Evolutionary conservation across 1,140 invertebrate genomes (phyloP), one percentile per base, ranked within the genome.

Genomic region (Dendroctonus ponderosae): DNA sequence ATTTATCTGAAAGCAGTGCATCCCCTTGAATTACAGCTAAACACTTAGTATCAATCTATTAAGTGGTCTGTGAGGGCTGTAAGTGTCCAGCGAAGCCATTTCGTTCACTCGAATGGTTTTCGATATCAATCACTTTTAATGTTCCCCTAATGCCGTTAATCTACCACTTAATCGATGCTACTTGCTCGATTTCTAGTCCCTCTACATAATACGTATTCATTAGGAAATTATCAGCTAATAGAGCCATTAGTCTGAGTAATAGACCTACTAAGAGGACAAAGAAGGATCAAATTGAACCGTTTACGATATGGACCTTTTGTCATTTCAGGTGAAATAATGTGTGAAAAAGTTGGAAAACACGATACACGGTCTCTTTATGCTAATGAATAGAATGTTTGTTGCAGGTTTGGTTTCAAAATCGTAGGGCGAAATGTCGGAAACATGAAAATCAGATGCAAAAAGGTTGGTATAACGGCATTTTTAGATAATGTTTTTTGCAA

Each of bases 391-490:
- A 41, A n/a, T 46, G n/a, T 11, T 72, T 83, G 26, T 26, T 85
- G 43, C 81, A 93, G 91, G 93, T 95, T 63, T 98, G 95, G 95
- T 97, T 97, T 81, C 94, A 98, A 83, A 98, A 98, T 78, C 83
- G 94, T 74, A 82, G 94, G 72, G 95, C 94, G 1, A 98, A 97
- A 81, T 97, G 94, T 78, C 84, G 95, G 62, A 97, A 97, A 80
- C 94, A 97, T 75, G 94, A 97, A 78, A 97, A 93, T 80, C 94
- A 97, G 80, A 87, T 96, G 83, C 94, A 96, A 76, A 97, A 97
- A 91, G 94, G 91, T 90, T 80, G 78, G 63, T 66, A 59, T 53
- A 46, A 46, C 9, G 9, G 4, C 4, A 46, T 46, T 46, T 4
- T 46, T 11, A 46, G 12, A 11, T 46, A 46, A 26, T 26, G 26